Evolutionary conservation across 2,797 vertebrate species (phyloP), one percentile per base, ranked within the genome.

Genomic region (Limnodromus scolopaceus): DNA sequence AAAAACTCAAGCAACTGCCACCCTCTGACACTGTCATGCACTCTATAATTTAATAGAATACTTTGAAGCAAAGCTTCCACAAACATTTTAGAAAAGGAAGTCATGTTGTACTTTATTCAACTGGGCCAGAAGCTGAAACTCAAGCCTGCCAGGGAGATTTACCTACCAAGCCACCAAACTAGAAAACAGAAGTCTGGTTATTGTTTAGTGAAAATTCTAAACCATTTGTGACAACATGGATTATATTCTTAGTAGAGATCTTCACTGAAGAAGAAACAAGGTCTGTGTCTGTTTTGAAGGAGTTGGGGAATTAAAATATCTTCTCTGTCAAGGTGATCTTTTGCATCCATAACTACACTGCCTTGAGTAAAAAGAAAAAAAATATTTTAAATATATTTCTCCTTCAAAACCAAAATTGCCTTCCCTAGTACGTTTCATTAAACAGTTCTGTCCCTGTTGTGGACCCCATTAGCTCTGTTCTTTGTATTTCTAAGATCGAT

Each of bases 21-120:
- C 22, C 12, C 28, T 46, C 63, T 53, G 34, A 36, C 14, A 34
- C 1, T 45, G 16, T n/a, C 32, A 79, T 0, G 1, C 16, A 4
- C 9, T 65, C 46, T 84, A 38, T 28, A 38, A 41, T 63, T 63
- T 71, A 74, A 78, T 57, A 3, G 2, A 78, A 49, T 45, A 77
- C 28, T 75, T 70, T 20, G n/a, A 15, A 49, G 55, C 20, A 71
- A 86, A 78, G 45, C 17, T 78, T 74, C 22, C 70, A 70, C 0
- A 0, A 71, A 49, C 10, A 17, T 41, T 79, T 63, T 5, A 28
- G 36, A n/a, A 49, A 87, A 79, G 19, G 22, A 60, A 25, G 32
- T 79, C 24, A 46, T 13, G 2, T 28, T 66, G 17, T 74, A 27
- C 28, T 69, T 77, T 74, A 38, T 63, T 83, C 39, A 39, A 2